A percentile compares a stretch with the other conserved stretches of the same genome.
Evolutionary conservation across 2,888 invertebrate species (phyloP).

Genomic region (Nymphalis c-album): DNA sequence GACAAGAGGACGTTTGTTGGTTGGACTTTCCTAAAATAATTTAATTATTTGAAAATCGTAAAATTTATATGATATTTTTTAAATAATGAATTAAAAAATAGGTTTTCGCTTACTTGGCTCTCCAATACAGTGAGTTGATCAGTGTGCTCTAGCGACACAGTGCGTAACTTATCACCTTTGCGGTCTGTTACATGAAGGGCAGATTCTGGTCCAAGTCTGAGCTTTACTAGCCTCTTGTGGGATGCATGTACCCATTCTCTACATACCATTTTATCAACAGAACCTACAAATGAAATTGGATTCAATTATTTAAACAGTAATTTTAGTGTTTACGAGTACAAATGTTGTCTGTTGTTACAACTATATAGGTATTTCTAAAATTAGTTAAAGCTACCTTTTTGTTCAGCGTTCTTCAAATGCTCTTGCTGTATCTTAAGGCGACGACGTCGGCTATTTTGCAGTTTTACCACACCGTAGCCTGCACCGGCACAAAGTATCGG

Average conservation of each 20-base stretch:
- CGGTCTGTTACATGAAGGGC: constrained; percentile 93
- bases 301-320: no score
- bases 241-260: constrained; percentile 97
- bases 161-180: constrained; percentile 94
- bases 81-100: not conserved
- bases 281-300: constrained; percentile 64
- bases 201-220: constrained; percentile 94
- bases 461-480: constrained; percentile 95
- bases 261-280: constrained; percentile 95
- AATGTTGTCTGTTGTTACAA: no score
- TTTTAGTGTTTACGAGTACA: no score
- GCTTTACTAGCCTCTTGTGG: constrained; percentile 92
- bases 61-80: no score
- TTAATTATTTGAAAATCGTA: not conserved
- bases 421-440: constrained; percentile 92
- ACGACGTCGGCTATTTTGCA: constrained; percentile 92
- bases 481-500: constrained; percentile 96
- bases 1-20: constrained; percentile 90
- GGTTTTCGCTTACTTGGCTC: constrained; percentile 86
- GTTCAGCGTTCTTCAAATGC: constrained; percentile 77
- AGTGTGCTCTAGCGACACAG: constrained; percentile 87
- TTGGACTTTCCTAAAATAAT: constrained; percentile 79
- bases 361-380: no score
- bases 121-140: constrained; percentile 93
- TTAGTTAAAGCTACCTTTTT: constrained; percentile 65